Conservation (phyloP, 2,888 invertebrate genomes). For the Dermolepida albohirtum region DNA sequence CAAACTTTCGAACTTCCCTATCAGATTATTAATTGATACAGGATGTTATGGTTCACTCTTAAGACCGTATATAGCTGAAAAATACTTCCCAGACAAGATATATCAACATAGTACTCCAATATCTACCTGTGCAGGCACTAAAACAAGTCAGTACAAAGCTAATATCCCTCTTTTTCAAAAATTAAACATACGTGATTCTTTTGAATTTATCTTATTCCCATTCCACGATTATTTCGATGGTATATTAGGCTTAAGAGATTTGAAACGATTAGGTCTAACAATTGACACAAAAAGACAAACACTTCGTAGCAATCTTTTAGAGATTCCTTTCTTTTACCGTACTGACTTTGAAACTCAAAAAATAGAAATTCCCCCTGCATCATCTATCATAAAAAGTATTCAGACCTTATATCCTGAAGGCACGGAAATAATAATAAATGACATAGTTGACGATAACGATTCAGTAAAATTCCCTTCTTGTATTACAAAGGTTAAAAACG, state of each 20-base stretch:
- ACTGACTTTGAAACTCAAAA: constrained; percentile 1
- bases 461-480: no score
- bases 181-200: constrained; percentile 12
- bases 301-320: not conserved
- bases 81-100: constrained; percentile 17
- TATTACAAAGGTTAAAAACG: no score
- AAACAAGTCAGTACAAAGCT: constrained; percentile 23
- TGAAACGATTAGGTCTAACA: not conserved
- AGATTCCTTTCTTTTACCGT: constrained; percentile 1
- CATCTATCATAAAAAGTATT: not conserved
- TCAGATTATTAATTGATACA: constrained; percentile 33
- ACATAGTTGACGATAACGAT: no score
- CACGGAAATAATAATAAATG: no score
- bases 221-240: constrained; percentile 41
- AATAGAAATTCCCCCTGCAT: not conserved
- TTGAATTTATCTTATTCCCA: constrained; percentile 23
- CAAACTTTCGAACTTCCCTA: constrained; percentile 4
- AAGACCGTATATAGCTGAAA: constrained; percentile 2
- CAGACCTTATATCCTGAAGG: no score
- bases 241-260: constrained; percentile 29
- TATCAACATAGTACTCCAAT: constrained; percentile 16
- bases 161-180: constrained; percentile 13
- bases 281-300: not conserved
- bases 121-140: constrained; percentile 23
- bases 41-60: constrained; percentile 30